Base-by-base conservation (phyloP, 2,888 invertebrate genomes). In the Nemotelus pantherinus region DNA sequence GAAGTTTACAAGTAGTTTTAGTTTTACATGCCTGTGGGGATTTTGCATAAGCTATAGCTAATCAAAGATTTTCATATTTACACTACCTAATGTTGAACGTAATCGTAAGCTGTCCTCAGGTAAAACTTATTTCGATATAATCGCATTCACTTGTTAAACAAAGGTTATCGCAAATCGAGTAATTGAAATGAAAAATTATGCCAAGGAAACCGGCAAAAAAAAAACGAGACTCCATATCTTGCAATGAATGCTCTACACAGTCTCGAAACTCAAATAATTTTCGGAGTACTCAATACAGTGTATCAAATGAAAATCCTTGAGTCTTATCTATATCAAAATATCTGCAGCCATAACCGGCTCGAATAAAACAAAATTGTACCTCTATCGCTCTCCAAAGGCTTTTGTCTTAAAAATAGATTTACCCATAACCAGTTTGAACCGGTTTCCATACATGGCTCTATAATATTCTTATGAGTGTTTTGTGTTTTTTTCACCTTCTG, bases 281-380 rank as follows among this genome's bases (percentile, higher is more conserved):
- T 25, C 25, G 25, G 25, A 65, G 47, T 5, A 65, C 47, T 65
- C 47, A 65, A 5, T 65, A 65, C 7, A 45, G 47, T 45, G 43
- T 47, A 7, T 47, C 25, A 9, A 47, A 41, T 47, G 10, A 44
- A 65, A 65, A 65, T 65, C 65, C 65, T 65, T 65, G 65, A 47
- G 41, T 65, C 43, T 65, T 65, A 65, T 65, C 65, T 65, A 44
- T 65, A 65, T n/a, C 2, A 44, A 65, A 65, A 65, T 65, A 65
- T 65, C 65, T 47, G 65, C 65, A 65, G 10, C 41, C 63, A 65
- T 47, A 45, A 39, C 47, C n/a, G n/a, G 47, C 5, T 45, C 50
- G 5, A 50, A 65, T 47, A 45, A 65, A 65, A 65, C 65, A 3
- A 45, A 65, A 45, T 3, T 25, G 25, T n/a, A 65, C 6, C n/a